phyloP scores from a whole-genome alignment of 2,113 vertebrate species.

The Pituophis catenifer region DNA sequence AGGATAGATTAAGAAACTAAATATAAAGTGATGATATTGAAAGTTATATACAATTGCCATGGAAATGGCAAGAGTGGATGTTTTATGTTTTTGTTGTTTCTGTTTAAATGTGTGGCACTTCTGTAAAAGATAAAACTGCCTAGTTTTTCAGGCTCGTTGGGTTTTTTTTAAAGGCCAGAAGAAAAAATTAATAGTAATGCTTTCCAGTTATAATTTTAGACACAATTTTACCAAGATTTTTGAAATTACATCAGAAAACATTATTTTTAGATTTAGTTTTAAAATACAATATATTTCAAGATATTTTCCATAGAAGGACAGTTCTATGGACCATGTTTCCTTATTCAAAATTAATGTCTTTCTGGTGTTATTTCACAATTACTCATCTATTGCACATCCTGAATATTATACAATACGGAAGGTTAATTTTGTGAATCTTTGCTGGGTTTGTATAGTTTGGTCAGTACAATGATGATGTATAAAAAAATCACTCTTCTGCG shows the following conservation, averaged over 20 bases:
- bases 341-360: slow-evolving; percentile 4
- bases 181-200: not conserved
- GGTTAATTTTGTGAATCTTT: not conserved
- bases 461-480: not conserved
- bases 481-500: not conserved
- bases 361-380: not conserved
- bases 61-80: not conserved
- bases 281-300: not conserved
- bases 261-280: slow-evolving; percentile 1
- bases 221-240: slow-evolving; percentile 6
- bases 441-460: not conserved
- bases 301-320: no score
- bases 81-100: not conserved
- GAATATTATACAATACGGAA: not conserved
- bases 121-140: not conserved
- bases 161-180: not conserved
- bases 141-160: not conserved
- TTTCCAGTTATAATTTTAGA: slow-evolving; percentile 2
- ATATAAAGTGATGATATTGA: not conserved
- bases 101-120: not conserved
- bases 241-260: slow-evolving; percentile 10
- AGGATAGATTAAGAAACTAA: not conserved
- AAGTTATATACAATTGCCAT: not conserved
- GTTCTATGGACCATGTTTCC: not conserved
- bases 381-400: not conserved